These are phyloP conservation scores for Dendrocincla fuliginosa DNA, from an alignment of 2,797 vertebrate genomes.

Conservation along the genomic window DNA sequence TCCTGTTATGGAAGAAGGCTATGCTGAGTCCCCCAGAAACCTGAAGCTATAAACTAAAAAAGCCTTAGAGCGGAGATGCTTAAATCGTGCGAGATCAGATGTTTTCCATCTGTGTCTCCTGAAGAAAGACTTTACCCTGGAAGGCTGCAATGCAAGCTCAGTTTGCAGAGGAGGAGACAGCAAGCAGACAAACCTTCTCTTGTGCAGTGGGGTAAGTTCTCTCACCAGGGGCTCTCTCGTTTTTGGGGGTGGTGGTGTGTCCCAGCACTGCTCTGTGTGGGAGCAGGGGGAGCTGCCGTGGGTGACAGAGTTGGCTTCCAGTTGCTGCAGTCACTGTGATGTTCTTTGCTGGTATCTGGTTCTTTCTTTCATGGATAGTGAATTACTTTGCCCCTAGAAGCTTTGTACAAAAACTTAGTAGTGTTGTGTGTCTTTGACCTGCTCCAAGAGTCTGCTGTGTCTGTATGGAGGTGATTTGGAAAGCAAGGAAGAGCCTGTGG, in stretches of 20 bases:
- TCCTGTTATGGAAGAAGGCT: accelerated
- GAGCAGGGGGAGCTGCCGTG: background rate
- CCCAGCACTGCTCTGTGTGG: too few species aligned
- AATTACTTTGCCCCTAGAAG: background rate
- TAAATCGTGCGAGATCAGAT: accelerated
- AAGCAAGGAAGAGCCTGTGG: background rate
- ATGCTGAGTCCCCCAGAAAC: accelerated
- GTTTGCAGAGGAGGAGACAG: background rate
- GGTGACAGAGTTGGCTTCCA: accelerated
- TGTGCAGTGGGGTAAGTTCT: accelerated
- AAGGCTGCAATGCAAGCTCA: background rate
- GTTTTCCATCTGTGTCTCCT: background rate
- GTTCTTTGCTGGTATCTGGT: accelerated
- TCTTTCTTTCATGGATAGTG: accelerated
- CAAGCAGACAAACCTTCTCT: background rate
- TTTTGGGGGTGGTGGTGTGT: background rate
- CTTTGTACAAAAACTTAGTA: background rate
- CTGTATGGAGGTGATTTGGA: background rate
- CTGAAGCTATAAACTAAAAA: background rate
- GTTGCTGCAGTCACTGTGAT: background rate
- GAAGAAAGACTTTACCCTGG: background rate
- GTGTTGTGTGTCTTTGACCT: accelerated
- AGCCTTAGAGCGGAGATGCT: background rate
- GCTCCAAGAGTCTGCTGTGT: background rate
- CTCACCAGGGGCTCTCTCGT: accelerated